Evolutionary conservation across 2,113 vertebrate genomes (phyloP), one percentile per base, ranked within the genome.

Genomic region (Zapornia atra): DNA sequence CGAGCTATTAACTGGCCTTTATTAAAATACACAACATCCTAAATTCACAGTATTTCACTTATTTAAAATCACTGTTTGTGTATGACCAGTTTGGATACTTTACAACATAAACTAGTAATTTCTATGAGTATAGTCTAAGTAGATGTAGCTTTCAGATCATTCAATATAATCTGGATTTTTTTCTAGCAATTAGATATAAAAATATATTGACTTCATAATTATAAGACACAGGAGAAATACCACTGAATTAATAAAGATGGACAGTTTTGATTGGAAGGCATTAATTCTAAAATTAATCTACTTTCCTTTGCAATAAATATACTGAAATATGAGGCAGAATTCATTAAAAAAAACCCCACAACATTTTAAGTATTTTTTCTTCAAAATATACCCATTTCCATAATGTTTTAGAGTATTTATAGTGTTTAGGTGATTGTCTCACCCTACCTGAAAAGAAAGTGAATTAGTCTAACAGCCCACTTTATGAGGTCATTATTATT

Each of bases 401-500:
- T 66, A 61, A 34, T 42, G 18, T n/a, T 88, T 70, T 48, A 29
- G 21, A 59, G 3, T 34, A 31, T 60, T 94, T 95, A 44, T 65
- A 88, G 26, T 40, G n/a, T 77, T 88, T 29, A 73, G 18, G 14
- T 69, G 46, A 50, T 92, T 88, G 75, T 89, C 61, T 94, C 73
- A 48, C 3, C 2, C 38, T 72, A 60, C 31, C 54, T 96, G 82
- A 92, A 86, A 96, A 94, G 73, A 31, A 80, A 88, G 34, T 83
- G 2, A 90, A 65, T 92, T 90, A 44, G 5, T 82, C 46, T 82
- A 88, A 80, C 71, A 90, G 51, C 54, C 28, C 53, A 73, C 31
- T 95, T 95, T 90, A 81, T 21, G 51, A 94, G 75, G 51, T 86
- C 79, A 54, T 86, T 93, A 70, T 90, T 93, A 81, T 83, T 96